Evolutionary conservation across 92 coral and sea anemone species (phyloP).

Genomic region (Porites cylindrica): DNA sequence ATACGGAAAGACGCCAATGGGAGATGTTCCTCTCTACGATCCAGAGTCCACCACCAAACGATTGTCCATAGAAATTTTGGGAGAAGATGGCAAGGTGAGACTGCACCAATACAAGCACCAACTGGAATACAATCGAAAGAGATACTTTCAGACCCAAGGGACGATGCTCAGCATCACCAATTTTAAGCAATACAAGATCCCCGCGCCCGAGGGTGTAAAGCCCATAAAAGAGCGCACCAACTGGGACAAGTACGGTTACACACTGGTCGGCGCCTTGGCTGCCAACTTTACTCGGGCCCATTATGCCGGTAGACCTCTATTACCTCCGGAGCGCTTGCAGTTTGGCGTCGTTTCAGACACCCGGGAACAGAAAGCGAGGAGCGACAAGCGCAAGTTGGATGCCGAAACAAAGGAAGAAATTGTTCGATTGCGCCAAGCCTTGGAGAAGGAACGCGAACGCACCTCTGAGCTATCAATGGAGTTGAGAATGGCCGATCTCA

Average conservation of each 20-base stretch:
- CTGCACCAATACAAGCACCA: conserved; percentile 4
- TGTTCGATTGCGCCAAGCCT: not conserved
- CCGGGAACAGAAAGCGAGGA: not conserved
- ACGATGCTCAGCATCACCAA: conserved; percentile 11
- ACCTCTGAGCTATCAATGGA: no score
- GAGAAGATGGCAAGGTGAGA: not conserved
- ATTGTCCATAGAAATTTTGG: not conserved
- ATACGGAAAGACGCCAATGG: not conserved
- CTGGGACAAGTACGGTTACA: conserved; percentile 12
- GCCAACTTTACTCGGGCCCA: conserved; percentile 1
- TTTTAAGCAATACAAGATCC: not conserved
- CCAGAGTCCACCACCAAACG: conserved; percentile 25
- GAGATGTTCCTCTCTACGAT: not conserved
- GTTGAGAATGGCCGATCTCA: no score
- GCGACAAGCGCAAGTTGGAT: not conserved
- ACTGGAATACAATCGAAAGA: not conserved
- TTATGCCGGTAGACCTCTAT: not conserved
- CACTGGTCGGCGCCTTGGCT: conserved; percentile 13
- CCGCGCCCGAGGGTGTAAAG: not conserved
- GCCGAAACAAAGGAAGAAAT: not conserved
- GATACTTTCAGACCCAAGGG: not conserved
- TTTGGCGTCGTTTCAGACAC: conserved; percentile 6
- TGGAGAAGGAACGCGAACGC: no score
- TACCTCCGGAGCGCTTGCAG: not conserved
- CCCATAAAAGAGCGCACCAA: not conserved